Base-by-base conservation (phyloP, 1,140 invertebrate species). In the Atta cephalotes region DNA sequence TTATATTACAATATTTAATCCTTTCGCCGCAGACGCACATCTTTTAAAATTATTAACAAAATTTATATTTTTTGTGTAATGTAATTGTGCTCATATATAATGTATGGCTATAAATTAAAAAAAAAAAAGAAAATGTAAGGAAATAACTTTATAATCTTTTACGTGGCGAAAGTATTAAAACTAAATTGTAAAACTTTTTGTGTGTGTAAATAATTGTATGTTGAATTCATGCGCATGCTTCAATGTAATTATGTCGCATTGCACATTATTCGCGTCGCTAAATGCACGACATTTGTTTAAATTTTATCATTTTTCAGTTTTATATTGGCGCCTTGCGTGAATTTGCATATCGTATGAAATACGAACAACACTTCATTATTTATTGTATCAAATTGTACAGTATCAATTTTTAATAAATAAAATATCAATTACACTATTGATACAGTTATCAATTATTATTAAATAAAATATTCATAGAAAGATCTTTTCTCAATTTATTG, bases 161-260 rank as follows among this genome's bases (percentile, higher is more conserved):
- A 35, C 28, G 16, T 45, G 70, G 56, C 70, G 70, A 74, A 84
- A 76, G 56, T 35, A 25, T 62, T 84, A 76, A 84, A 82, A 49
- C 7, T 45, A 45, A 45, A 45, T 45, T 9, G 9, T 62, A n/a
- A 21, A 35, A 45, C 56, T 70, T 81, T 14, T 82, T 39, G 10
- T 51, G 14, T 49, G 66, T 70, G 3, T 4, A 28, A 80, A 39
- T 70, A 80, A 28, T 51, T 62, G 25, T 21, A 21, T 21, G 28
- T 68, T 35, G 28, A 68, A 31, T 80, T 68, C n/a, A 14, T 18
- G 25, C 53, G 35, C 21, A 70, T 49, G 62, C 39, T 35, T n/a
- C 53, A 39, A 49, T 35, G 49, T 68, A 35, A 66, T 51, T 68
- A 35, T 49, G 28, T 81, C 7, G 56, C 39, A 21, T 49, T 51